phyloP scores from a whole-genome alignment of 2,797 vertebrate species.

The Florisuga fusca region DNA sequence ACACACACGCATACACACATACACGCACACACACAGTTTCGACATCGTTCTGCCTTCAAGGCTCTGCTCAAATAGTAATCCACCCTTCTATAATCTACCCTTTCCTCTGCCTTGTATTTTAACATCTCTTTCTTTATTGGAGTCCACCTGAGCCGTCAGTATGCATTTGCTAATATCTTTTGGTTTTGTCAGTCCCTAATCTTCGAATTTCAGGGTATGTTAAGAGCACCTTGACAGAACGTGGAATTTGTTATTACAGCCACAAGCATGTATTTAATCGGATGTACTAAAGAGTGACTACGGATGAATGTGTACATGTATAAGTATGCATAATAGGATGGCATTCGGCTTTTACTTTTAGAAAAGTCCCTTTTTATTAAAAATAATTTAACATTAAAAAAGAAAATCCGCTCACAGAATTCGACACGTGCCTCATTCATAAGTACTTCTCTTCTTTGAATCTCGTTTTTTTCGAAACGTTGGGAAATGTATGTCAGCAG shows the following conservation, averaged over 20 bases:
- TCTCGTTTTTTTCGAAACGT: background rate
- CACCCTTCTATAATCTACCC: background rate
- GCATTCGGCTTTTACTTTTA: background rate
- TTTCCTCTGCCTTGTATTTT: background rate
- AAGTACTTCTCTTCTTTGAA: background rate
- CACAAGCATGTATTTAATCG: background rate
- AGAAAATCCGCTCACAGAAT: rapidly evolving
- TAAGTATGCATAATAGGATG: background rate
- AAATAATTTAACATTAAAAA: background rate
- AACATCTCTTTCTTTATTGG: background rate
- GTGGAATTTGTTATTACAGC: background rate
- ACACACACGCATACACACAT: background rate
- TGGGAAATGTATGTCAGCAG: rapidly evolving
- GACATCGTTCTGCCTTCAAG: conserved; percentile 42
- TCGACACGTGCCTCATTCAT: background rate
- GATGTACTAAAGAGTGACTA: background rate
- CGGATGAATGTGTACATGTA: background rate
- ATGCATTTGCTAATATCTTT: background rate
- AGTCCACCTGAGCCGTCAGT: background rate
- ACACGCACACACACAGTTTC: background rate
- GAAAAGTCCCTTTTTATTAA: background rate
- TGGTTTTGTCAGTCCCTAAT: background rate
- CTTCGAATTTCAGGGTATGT: background rate
- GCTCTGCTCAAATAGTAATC: conserved; percentile 25
- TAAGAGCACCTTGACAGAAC: background rate